phyloP scores from a whole-genome alignment of 1,140 invertebrate genomes.

The roundworm (Caenorhabditis elegans) region WBcel235 BX284605.5:12898501-12899000 shows the following conservation, averaged over 20 bases:
- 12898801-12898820: not conserved
- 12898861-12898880: not conserved
- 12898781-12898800: not conserved
- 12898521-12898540: too few species aligned
- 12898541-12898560: too few species aligned
- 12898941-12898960: conserved; percentile 6
- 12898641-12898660: not conserved
- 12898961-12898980: not conserved
- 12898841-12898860: not conserved
- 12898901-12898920: not conserved
- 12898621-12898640: too few species aligned
- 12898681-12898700: too few species aligned
- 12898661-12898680: not conserved
- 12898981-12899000: conserved; percentile 10
- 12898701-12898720: not conserved
- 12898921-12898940: not conserved
- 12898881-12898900: not conserved
- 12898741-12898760: too few species aligned
- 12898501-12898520: too few species aligned
- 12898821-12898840: not conserved
- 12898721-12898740: too few species aligned
- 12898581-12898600: too few species aligned
- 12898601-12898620: too few species aligned
- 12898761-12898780: too few species aligned
- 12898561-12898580: too few species aligned